A percentile compares a stretch with the other conserved stretches of the same genome.
These are phyloP conservation scores for Gopherus flavomarginatus DNA, from an alignment of 2,113 vertebrate genomes.

Conservation along the genomic window DNA sequence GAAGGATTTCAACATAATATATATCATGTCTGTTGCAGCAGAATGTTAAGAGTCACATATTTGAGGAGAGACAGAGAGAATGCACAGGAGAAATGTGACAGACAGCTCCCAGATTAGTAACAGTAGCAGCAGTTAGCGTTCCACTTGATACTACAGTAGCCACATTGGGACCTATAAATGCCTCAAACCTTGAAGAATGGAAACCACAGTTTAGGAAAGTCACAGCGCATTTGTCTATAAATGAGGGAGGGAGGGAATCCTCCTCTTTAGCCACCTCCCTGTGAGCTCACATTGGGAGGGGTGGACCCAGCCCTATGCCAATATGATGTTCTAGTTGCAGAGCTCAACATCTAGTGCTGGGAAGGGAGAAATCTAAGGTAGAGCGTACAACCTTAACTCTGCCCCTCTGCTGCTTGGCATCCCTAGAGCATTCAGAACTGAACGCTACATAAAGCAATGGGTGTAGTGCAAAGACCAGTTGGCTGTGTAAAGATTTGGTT, in stretches of 20 bases:
- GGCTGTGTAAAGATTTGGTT: not conserved
- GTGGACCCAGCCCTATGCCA: not conserved
- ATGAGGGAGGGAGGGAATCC: not conserved
- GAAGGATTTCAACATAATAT: slow-evolving; percentile 61
- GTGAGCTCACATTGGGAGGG: not conserved
- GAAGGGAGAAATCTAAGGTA: not conserved
- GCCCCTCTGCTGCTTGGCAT: not conserved
- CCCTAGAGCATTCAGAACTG: not conserved
- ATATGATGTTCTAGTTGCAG: not conserved
- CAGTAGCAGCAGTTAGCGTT: slow-evolving; percentile 61
- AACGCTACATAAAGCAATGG: not conserved
- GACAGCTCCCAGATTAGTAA: slow-evolving; percentile 67
- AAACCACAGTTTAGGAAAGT: slow-evolving; percentile 31
- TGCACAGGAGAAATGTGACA: slow-evolving; percentile 16
- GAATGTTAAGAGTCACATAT: slow-evolving; percentile 75
- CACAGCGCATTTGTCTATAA: not conserved
- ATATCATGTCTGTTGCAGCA: slow-evolving; percentile 59
- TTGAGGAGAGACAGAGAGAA: slow-evolving; percentile 38
- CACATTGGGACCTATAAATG: slow-evolving; percentile 19
- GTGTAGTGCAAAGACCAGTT: not conserved
- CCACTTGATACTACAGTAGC: slow-evolving; percentile 63
- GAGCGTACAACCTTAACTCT: not conserved
- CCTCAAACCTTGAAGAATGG: slow-evolving; percentile 29
- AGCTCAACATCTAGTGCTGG: not conserved
- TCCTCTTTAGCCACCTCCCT: not conserved